Conservation (phyloP, 2,797 vertebrate species). For the Pterois miles region DNA sequence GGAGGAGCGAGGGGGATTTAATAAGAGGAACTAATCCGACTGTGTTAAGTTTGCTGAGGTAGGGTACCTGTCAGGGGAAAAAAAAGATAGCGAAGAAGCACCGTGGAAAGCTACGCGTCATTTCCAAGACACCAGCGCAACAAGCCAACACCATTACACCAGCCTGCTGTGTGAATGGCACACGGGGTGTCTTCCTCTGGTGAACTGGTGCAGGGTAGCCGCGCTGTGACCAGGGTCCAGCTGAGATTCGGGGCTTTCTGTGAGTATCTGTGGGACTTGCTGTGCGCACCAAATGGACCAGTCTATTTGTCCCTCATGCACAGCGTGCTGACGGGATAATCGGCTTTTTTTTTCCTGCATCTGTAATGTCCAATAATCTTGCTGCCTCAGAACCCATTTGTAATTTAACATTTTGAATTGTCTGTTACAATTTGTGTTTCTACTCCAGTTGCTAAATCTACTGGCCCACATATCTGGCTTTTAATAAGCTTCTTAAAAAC, state of each 20-base stretch:
- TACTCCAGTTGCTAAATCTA: conserved; percentile 7
- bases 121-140: conserved; percentile 74
- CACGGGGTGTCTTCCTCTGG: conserved; percentile 50
- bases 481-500: conserved; percentile 34
- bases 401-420: conserved; percentile 16
- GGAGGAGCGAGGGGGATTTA: conserved; percentile 21
- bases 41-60: conserved; percentile 72
- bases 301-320: conserved; percentile 35
- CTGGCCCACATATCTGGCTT: conserved; percentile 8
- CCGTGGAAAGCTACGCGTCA: conserved; percentile 71
- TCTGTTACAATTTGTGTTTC: conserved; percentile 22
- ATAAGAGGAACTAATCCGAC: conserved; percentile 49
- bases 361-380: conserved; percentile 31
- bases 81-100: conserved; percentile 30
- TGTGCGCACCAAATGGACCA: conserved; percentile 64
- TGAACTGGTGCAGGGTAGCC: conserved; percentile 64
- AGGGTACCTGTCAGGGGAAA: conserved; percentile 40
- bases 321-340: conserved; percentile 33
- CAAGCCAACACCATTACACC: conserved; percentile 63
- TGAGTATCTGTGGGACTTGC: conserved; percentile 65
- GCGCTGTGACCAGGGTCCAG: conserved; percentile 54
- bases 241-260: conserved; percentile 54
- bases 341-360: conserved; percentile 20
- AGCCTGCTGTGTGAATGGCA: conserved; percentile 59
- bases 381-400: conserved; percentile 21